A percentile compares a stretch with the other conserved stretches of the same genome.
phyloP scores from a whole-genome alignment of 2,113 vertebrate species.

The Myanophis thanlyinensis region DNA sequence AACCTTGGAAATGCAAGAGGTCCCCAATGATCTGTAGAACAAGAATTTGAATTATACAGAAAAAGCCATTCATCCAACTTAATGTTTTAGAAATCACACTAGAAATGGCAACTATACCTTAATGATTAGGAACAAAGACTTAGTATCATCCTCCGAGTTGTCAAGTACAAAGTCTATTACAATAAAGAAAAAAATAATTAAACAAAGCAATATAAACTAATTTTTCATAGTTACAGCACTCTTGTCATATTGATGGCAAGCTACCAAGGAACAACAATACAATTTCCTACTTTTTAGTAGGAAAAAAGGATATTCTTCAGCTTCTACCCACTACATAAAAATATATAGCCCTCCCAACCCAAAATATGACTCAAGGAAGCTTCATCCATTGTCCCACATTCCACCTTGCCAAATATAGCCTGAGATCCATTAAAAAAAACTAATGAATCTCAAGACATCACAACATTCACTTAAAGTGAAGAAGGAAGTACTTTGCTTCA shows the following conservation, averaged over 20 bases:
- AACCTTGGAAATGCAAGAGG: conserved; percentile 92
- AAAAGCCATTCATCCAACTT: background rate
- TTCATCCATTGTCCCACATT: background rate
- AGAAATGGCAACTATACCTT: conserved; percentile 77
- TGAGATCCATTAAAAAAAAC: background rate
- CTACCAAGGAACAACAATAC: background rate
- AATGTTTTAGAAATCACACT: conserved; percentile 5
- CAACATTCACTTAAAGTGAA: background rate
- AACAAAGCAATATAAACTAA: conserved; percentile 12
- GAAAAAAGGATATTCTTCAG: background rate
- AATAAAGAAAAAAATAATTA: conserved; percentile 16
- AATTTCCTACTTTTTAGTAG: background rate
- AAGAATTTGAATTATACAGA: conserved; percentile 42
- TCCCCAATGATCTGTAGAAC: conserved; percentile 88
- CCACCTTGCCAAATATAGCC: background rate
- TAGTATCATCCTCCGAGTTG: conserved; percentile 96
- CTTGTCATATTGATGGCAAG: background rate
- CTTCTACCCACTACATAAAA: background rate
- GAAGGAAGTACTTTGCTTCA: background rate
- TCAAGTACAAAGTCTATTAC: conserved; percentile 85
- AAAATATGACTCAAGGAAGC: background rate
- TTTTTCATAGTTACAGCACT: background rate
- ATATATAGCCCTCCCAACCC: background rate
- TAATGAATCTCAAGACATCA: background rate
- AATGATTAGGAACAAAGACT: conserved; percentile 96